phyloP scores from a whole-genome alignment of 2,888 invertebrate genomes.

The Luperina nickerlii region DNA sequence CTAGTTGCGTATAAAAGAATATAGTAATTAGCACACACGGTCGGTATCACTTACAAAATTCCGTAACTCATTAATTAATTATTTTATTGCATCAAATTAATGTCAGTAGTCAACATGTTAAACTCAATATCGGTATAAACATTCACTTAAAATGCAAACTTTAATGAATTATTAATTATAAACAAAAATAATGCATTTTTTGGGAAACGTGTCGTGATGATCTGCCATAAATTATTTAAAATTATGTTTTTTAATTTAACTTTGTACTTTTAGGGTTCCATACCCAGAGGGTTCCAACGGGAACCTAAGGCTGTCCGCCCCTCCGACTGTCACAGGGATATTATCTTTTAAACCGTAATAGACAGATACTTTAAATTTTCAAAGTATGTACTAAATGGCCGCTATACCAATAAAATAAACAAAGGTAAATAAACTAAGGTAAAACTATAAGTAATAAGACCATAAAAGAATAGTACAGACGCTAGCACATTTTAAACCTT shows the following conservation, averaged over 20 bases:
- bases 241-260: slow-evolving; percentile 66
- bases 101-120: slow-evolving; percentile 47
- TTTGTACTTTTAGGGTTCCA: slow-evolving; percentile 22
- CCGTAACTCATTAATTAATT: slow-evolving; percentile 46
- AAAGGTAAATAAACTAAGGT: too few relatives aligned
- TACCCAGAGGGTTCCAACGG: not conserved
- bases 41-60: slow-evolving; percentile 35
- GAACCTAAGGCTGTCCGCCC: not conserved
- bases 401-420: too few relatives aligned
- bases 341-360: not conserved
- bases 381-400: too few relatives aligned
- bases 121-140: slow-evolving; percentile 35
- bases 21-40: slow-evolving; percentile 30
- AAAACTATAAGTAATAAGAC: too few relatives aligned
- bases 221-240: slow-evolving; percentile 66
- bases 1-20: not conserved
- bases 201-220: slow-evolving; percentile 61
- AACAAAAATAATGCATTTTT: slow-evolving; percentile 54
- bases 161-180: slow-evolving; percentile 63
- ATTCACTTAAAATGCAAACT: slow-evolving; percentile 59
- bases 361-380: too few relatives aligned
- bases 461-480: too few relatives aligned
- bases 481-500: too few relatives aligned
- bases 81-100: slow-evolving; percentile 64
- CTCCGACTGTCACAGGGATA: too few relatives aligned